Conservation (phyloP, 2,113 vertebrate species). For the Scytalopus superciliaris region DNA sequence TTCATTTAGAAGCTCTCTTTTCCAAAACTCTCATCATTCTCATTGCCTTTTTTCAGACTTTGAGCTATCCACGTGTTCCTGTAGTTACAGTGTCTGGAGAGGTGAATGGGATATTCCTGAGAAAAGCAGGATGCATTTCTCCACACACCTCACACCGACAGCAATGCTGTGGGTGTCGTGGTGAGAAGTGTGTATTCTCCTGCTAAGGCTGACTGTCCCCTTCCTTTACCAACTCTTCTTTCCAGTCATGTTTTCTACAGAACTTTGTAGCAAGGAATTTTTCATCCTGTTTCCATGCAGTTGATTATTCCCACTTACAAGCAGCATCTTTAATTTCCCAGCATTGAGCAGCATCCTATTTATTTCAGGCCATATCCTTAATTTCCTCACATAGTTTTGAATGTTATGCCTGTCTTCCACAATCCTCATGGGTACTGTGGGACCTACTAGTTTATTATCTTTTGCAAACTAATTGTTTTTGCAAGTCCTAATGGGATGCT, state of each 20-base stretch:
- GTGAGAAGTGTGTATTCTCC: background rate
- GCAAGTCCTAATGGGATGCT: background rate
- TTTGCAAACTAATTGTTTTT: constrained; percentile 22
- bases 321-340: background rate
- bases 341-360: background rate
- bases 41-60: background rate
- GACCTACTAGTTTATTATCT: constrained; percentile 10
- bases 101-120: background rate
- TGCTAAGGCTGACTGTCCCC: background rate
- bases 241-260: background rate
- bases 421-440: background rate
- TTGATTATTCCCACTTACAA: background rate
- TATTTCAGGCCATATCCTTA: constrained; percentile 13
- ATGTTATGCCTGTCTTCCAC: background rate
- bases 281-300: background rate
- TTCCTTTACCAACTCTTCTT: background rate
- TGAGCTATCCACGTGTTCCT: background rate
- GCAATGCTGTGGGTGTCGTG: background rate
- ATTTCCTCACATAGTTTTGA: constrained; percentile 1
- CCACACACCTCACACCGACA: background rate
- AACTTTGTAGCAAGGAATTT: background rate
- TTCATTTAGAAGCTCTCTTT: background rate
- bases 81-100: background rate
- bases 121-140: background rate
- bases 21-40: background rate